These are phyloP conservation scores for Dipodomys stephensi DNA, from an alignment of 2,113 vertebrate genomes.

Conservation along the genomic window DNA sequence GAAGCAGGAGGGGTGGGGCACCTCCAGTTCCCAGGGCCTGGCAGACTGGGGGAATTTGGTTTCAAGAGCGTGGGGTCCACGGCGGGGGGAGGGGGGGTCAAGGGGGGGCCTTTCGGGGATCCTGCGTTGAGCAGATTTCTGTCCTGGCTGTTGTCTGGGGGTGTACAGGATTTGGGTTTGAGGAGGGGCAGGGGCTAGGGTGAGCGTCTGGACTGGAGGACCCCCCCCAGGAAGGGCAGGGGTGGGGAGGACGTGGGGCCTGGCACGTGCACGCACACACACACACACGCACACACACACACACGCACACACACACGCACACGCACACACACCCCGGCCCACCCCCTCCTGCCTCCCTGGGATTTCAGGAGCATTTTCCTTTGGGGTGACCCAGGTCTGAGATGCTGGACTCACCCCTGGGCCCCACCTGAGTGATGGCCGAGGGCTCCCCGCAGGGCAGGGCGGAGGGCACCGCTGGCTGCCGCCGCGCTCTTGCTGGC, in stretches of 20 bases:
- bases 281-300: no score
- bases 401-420: not conserved
- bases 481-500: not conserved
- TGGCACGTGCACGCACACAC: not conserved
- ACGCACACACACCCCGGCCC: no score
- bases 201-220: no score
- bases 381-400: conserved; percentile 61
- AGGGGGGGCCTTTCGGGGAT: not conserved
- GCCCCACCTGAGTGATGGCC: conserved; percentile 62
- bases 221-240: no score
- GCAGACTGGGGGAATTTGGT: not conserved
- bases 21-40: not conserved
- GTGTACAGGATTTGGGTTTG: not conserved
- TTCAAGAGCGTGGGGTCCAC: no score
- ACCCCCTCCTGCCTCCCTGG: not conserved
- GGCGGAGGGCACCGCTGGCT: conserved; percentile 36
- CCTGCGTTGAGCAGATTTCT: not conserved
- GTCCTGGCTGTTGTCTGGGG: not conserved
- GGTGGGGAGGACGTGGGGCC: not conserved
- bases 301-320: no score
- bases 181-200: not conserved
- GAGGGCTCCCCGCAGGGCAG: conserved; percentile 52
- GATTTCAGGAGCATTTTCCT: conserved; percentile 74
- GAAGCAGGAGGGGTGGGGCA: not conserved
- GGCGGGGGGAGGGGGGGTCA: no score